These are phyloP conservation scores for Aix galericulata DNA, from an alignment of 2,113 vertebrate species.

Conservation along the genomic window DNA sequence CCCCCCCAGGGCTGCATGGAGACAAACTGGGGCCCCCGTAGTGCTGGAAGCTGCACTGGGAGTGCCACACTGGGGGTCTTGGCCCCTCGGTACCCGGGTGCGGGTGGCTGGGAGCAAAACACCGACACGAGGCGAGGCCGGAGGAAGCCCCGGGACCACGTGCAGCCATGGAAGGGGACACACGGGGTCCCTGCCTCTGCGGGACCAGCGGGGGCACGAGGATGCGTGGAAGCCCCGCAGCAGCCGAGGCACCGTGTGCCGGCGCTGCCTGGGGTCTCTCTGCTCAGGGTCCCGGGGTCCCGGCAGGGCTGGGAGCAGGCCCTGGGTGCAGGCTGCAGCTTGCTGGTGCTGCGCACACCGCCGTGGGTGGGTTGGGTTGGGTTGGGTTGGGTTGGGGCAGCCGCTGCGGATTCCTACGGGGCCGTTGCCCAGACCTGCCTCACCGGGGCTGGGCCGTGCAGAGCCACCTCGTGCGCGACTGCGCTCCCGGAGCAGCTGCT, in stretches of 20 bases:
- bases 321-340: neutral
- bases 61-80: too few species aligned
- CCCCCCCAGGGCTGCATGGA: too few species aligned
- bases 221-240: too few species aligned
- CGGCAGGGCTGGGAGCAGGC: neutral
- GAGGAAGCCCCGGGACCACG: neutral
- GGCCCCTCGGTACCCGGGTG: neutral
- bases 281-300: neutral
- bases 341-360: neutral
- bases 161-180: neutral
- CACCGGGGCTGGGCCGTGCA: too few species aligned
- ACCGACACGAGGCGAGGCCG: neutral
- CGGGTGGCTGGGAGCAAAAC: neutral
- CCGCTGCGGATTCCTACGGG: neutral
- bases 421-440: neutral
- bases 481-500: neutral
- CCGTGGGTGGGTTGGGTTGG: too few species aligned
- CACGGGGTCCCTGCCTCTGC: too few species aligned
- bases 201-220: neutral
- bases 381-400: too few species aligned
- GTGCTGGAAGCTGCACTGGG: too few species aligned
- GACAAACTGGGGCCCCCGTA: too few species aligned
- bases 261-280: too few species aligned
- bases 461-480: too few species aligned
- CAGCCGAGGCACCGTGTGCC: too few species aligned